Evolutionary conservation across 2,888 invertebrate genomes (phyloP), one percentile per base, ranked within the genome.

Genomic region (Sphinx pinastri): DNA sequence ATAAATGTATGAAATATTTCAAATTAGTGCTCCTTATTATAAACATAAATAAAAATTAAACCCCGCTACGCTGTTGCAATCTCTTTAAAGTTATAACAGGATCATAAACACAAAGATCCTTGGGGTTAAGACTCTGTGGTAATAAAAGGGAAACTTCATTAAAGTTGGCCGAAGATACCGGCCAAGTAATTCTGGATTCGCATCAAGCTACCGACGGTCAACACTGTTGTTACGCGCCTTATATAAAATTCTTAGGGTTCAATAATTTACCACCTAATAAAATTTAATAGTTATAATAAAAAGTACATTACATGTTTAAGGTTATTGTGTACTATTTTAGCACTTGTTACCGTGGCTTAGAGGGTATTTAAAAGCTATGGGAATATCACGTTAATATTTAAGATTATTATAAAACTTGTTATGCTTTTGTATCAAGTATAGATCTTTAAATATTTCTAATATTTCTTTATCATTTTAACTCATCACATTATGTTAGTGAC

Each of bases 111-210:
- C 86, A 86, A 86, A 87, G 86, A 87, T 88, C 88, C 87, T 88
- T 84, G 83, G 84, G 87, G 88, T 88, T 84, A 84, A 87, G 83
- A 81, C 85, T 82, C 79, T 74, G 80, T 76, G 77, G 88, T 88
- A 88, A 90, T 91, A 91, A 92, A 92, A 89, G 85, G 79, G 85
- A 91, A 85, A 92, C 90, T 92, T 90, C 88, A 91, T 91, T 91
- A 88, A 91, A 92, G 83, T 92, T 90, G 74, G 84, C 84, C 84
- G 81, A 87, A 86, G 88, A 88, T 88, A 89, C 85, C 78, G 83
- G 81, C 84, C 83, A 82, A 87, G 86, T 86, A 84, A 84, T 86
- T 86, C 82, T 81, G 81, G 71, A 77, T 79, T 77, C 74, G 80
- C 77, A 83, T 75, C 76, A 79, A 81, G 79, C 78, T 74, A 77